Base-by-base conservation (phyloP, 2,797 vertebrate genomes). In the Poeciliopsis presidionis region DNA sequence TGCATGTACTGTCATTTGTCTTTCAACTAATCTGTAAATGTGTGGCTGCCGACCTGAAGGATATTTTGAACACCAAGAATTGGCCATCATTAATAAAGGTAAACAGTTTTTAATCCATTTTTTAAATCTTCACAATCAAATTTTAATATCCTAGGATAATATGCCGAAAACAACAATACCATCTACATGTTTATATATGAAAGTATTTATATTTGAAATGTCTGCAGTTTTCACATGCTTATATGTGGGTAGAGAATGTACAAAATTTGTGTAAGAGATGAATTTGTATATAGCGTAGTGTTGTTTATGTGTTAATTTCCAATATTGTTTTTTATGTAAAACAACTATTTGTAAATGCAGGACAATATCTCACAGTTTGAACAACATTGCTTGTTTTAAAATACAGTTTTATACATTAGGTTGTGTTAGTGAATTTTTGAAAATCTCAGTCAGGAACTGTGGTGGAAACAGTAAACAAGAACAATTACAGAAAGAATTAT, bases 11-110 rank as follows among this genome's bases (percentile, higher is more conserved):
- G 81, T 71, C 1, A 4, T 78, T 73, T 87, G 83, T 75, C 82
- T 81, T 75, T 84, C 30, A 79, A 73, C 63, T 69, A 67, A 43
- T 77, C 71, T 69, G 75, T 76, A 79, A 80, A 82, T 78, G 61
- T 30, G 22, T 41, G 33, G 67, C 82, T 75, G 72, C 55, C 30
- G 28, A 70, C 30, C 59, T 75, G 63, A 51, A 73, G 13, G 14
- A 13, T 55, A 83, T 77, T 78, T 73, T 51, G 74, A 77, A 80
- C 71, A 72, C 70, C 41, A 81, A 84, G 81, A 75, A 79, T 81
- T 77, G 79, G 81, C 63, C 16, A 57, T 74, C 71, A 47, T 51
- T 36, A 55, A 57, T 81, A 77, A 84, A 74, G 63, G 81, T 80
- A 78, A 51, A 75, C 7, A 4, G 12, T 28, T 57, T 22, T 18